phyloP scores from a whole-genome alignment of 2,888 invertebrate genomes.

The Coelopa pilipes region DNA sequence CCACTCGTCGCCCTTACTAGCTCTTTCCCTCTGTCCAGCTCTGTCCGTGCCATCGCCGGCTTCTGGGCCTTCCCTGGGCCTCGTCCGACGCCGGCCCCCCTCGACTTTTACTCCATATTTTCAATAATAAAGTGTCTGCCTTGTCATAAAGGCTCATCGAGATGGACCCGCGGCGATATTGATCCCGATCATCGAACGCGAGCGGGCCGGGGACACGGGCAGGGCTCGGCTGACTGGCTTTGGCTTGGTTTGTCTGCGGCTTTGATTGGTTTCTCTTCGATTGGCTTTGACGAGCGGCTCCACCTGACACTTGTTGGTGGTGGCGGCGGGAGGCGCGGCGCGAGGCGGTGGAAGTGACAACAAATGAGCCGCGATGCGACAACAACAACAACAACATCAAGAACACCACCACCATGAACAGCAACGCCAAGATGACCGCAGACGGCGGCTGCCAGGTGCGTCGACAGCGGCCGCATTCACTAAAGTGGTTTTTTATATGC shows the following conservation, averaged over 20 bases:
- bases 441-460: conserved; percentile 28
- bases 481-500: conserved; percentile 27
- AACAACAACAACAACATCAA: too few species aligned
- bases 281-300: conserved; percentile 30
- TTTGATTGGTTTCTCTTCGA: background rate
- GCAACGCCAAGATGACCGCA: too few species aligned
- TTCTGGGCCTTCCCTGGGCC: background rate
- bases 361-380: conserved; percentile 15
- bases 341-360: conserved; percentile 36
- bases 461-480: background rate
- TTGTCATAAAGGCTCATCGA: conserved; percentile 27
- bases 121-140: conserved; percentile 33
- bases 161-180: background rate
- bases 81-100: background rate
- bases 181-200: too few species aligned
- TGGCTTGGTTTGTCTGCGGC: too few species aligned
- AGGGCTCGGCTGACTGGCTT: too few species aligned
- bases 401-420: too few species aligned
- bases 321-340: background rate
- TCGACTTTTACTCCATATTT: conserved; percentile 30
- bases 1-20: too few species aligned
- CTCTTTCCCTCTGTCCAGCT: background rate
- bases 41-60: background rate
- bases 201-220: background rate
- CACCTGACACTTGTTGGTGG: conserved; percentile 49